A percentile compares a stretch with the other conserved stretches of the same genome.
Conservation (phyloP, 1,140 invertebrate genomes). For the Drosophila setifemur region DNA sequence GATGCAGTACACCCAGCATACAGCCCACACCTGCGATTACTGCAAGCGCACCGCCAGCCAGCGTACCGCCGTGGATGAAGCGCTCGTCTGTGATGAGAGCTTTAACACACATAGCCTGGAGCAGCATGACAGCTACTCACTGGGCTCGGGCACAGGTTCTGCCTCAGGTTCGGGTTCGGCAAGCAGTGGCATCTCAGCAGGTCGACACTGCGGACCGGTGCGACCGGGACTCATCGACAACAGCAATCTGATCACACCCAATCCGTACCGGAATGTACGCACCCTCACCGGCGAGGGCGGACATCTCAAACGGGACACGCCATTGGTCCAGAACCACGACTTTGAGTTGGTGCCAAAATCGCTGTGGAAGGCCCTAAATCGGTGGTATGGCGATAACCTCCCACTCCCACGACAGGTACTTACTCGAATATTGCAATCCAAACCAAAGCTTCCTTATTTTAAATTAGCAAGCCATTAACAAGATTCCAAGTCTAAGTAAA, state of each 20-base stretch:
- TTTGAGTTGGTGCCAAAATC: constrained; percentile 93
- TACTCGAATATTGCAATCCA: too few relatives aligned
- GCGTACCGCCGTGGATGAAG: constrained; percentile 83
- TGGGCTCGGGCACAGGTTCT: constrained; percentile 69
- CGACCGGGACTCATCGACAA: constrained; percentile 92
- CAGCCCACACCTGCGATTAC: constrained; percentile 74
- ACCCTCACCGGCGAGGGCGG: constrained; percentile 94
- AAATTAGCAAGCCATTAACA: too few relatives aligned
- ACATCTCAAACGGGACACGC: constrained; percentile 87
- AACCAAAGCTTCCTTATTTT: too few relatives aligned
- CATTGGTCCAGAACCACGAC: constrained; percentile 88
- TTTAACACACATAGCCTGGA: constrained; percentile 86
- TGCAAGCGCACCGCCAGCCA: constrained; percentile 64
- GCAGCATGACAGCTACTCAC: constrained; percentile 83
- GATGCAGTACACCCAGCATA: constrained; percentile 87
- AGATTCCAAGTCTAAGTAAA: too few relatives aligned
- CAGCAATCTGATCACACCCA: constrained; percentile 85
- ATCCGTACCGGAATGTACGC: constrained; percentile 85
- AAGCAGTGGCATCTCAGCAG: constrained; percentile 85
- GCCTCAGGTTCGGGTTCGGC: constrained; percentile 46
- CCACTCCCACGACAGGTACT: constrained; percentile 91
- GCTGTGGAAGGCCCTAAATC: constrained; percentile 91
- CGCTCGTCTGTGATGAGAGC: constrained; percentile 86
- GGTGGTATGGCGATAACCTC: constrained; percentile 93
- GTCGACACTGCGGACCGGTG: constrained; percentile 69